Conservation (phyloP, 2,888 invertebrate genomes). For the Caenorhabditis becei region DNA sequence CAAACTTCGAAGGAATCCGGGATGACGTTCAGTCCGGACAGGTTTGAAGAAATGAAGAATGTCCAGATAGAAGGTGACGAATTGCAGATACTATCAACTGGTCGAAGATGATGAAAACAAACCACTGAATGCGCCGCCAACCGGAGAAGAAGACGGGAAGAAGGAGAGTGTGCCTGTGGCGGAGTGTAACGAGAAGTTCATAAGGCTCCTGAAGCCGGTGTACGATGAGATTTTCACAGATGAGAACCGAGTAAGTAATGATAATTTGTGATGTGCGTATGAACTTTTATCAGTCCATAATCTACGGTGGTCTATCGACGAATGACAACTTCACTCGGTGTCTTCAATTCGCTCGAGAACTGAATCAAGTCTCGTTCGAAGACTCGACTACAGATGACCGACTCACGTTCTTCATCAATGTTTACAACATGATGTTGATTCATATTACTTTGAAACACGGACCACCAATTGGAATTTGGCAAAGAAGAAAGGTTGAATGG, state of each 20-base stretch:
- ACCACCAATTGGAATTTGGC: slow-evolving; percentile 83
- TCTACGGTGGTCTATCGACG: slow-evolving; percentile 82
- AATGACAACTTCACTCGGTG: slow-evolving; percentile 82
- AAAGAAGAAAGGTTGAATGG: slow-evolving; percentile 82
- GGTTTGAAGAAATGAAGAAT: slow-evolving; percentile 61
- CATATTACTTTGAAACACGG: slow-evolving; percentile 83
- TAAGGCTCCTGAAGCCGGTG: slow-evolving; percentile 82
- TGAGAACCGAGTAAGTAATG: slow-evolving; percentile 81
- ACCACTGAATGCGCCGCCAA: slow-evolving; percentile 80
- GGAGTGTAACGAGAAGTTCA: slow-evolving; percentile 82
- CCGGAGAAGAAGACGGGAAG: slow-evolving; percentile 18
- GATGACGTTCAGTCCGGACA: slow-evolving; percentile 72
- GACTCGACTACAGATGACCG: slow-evolving; percentile 72
- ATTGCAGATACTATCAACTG: slow-evolving; percentile 59
- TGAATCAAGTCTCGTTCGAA: slow-evolving; percentile 80
- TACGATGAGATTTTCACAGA: slow-evolving; percentile 81
- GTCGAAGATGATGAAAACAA: slow-evolving; percentile 82
- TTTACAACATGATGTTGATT: slow-evolving; percentile 84
- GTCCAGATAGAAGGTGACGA: neutral
- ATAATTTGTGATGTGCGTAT: neutral
- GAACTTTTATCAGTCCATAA: slow-evolving; percentile 78
- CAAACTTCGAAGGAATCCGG: slow-evolving; percentile 69
- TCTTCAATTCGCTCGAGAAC: slow-evolving; percentile 81
- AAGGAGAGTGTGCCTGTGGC: slow-evolving; percentile 64
- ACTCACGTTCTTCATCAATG: slow-evolving; percentile 84